Percentiles rank a stretch among this genome's conserved stretches.
Evolutionary conservation across 2,797 vertebrate genomes (phyloP).

Genomic region (Danio choprae): DNA sequence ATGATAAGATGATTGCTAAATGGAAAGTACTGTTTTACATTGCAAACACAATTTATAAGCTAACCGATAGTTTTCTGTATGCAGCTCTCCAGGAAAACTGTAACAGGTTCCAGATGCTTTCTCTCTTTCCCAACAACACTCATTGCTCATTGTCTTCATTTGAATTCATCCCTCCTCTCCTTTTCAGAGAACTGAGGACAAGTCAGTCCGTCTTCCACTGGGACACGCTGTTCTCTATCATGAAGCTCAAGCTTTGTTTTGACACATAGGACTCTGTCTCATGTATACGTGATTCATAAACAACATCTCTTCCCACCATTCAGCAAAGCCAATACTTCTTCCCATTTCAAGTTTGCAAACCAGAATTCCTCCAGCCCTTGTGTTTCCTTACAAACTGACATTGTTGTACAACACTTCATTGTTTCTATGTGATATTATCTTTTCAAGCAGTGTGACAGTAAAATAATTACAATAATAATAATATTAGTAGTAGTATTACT

Average conservation of each 20-base stretch:
- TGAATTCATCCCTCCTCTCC: conserved; percentile 16
- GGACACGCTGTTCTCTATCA: conserved; percentile 67
- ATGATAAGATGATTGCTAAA: neutral
- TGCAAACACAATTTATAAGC: neutral
- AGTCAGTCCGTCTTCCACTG: conserved; percentile 41
- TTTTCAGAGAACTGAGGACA: conserved; percentile 53
- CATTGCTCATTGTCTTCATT: conserved; percentile 34
- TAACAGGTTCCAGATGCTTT: conserved; percentile 32
- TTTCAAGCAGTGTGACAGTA: no score
- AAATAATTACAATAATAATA: no score
- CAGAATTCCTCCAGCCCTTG: neutral
- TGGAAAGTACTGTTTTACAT: neutral
- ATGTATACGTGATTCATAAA: conserved; percentile 44
- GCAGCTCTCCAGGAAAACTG: conserved; percentile 68
- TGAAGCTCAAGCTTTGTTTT: conserved; percentile 63
- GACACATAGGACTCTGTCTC: conserved; percentile 29
- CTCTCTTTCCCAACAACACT: neutral
- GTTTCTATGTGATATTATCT: neutral
- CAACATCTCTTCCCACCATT: conserved; percentile 50
- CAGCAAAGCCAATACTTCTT: conserved; percentile 30
- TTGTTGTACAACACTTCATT: neutral
- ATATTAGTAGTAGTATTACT: no score
- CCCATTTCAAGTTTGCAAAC: conserved; percentile 1
- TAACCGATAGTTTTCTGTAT: neutral
- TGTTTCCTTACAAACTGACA: neutral